These are phyloP conservation scores for Drosophila tripunctata DNA, from an alignment of 2,888 invertebrate genomes.

Conservation along the genomic window DNA sequence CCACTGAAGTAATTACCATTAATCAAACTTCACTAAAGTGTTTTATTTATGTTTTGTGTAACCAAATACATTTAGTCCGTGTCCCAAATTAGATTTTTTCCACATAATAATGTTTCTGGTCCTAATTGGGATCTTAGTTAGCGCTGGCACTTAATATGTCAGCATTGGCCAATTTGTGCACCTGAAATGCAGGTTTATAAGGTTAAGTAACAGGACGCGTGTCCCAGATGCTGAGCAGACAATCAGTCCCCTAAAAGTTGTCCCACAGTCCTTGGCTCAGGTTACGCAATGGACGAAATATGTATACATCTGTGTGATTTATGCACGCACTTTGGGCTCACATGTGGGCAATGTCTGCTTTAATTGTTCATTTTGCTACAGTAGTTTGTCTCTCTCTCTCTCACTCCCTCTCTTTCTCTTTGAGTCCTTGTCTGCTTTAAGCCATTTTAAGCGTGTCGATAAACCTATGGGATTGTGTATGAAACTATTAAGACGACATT, in stretches of 20 bases:
- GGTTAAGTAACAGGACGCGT: constrained; percentile 19
- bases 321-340: constrained; percentile 40
- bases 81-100: constrained; percentile 17
- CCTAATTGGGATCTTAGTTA: constrained; percentile 6
- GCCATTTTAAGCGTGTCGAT: neutral
- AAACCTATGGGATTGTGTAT: neutral
- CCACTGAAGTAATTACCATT: neutral
- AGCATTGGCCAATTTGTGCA: constrained; percentile 63
- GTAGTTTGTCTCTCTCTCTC: constrained; percentile 18
- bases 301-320: constrained; percentile 60
- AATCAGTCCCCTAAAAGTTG: neutral
- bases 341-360: constrained; percentile 47
- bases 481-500: neutral
- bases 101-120: constrained; percentile 13
- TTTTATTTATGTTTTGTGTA: neutral
- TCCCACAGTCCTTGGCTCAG: neutral
- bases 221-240: constrained; percentile 16
- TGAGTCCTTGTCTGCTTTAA: constrained; percentile 8
- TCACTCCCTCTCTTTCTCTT: too few relatives aligned
- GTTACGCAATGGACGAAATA: constrained; percentile 32
- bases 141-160: constrained; percentile 53
- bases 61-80: neutral
- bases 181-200: constrained; percentile 44
- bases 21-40: neutral
- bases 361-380: constrained; percentile 54